phyloP scores from a whole-genome alignment of 2,888 invertebrate genomes.

The Acanthosepion lycidas region DNA sequence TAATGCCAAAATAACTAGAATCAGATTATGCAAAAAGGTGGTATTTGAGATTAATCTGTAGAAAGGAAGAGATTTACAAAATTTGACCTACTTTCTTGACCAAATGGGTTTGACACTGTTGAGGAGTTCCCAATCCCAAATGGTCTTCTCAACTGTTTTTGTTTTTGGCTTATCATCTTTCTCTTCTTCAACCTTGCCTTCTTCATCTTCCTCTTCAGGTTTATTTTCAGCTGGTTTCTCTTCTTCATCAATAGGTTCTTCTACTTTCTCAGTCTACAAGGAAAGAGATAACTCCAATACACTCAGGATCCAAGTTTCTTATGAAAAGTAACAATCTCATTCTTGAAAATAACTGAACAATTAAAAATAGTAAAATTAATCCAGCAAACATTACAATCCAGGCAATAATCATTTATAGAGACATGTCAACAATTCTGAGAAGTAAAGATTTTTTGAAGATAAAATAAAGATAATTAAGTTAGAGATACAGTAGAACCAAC shows the following conservation, averaged over 20 bases:
- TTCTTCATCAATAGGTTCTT: slow-evolving; percentile 81
- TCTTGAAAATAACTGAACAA: neutral
- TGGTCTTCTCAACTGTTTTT: slow-evolving; percentile 92
- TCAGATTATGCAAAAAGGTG: too few species aligned
- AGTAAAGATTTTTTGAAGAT: too few species aligned
- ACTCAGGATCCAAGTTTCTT: neutral
- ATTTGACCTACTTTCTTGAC: slow-evolving; percentile 86
- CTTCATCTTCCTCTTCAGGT: slow-evolving; percentile 69
- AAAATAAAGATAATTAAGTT: too few species aligned
- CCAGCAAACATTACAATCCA: too few species aligned
- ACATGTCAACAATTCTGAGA: too few species aligned
- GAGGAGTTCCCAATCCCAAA: slow-evolving; percentile 98
- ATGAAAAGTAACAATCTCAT: neutral
- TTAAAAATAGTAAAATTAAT: neutral
- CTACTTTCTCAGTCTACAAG: slow-evolving; percentile 82
- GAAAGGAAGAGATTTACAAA: too few species aligned
- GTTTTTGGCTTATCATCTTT: slow-evolving; percentile 82
- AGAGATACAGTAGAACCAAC: too few species aligned
- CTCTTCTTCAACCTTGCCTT: slow-evolving; percentile 74
- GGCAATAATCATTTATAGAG: too few species aligned
- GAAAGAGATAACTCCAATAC: neutral
- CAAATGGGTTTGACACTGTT: slow-evolving; percentile 99
- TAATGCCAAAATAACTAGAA: too few species aligned
- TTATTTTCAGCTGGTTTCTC: slow-evolving; percentile 73
- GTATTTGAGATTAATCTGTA: too few species aligned